Evolutionary conservation across 2,888 invertebrate genomes (phyloP), one percentile per base, ranked within the genome.

Genomic region (Cataglyphis rosenhaueri): DNA sequence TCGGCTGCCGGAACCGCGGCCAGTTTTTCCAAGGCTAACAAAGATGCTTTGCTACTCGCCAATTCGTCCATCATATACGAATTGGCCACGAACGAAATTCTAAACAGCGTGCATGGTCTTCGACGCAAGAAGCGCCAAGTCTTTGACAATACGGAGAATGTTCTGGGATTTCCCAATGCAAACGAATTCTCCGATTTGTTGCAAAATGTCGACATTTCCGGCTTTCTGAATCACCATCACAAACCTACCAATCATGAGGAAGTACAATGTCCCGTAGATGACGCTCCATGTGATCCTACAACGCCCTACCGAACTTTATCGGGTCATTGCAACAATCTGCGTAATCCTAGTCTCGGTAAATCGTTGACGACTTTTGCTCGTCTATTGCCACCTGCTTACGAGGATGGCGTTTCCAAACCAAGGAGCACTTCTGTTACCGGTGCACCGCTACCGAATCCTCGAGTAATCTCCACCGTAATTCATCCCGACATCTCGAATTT

Each of bases 401-500:
- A 98, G 94, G 98, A 98, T 93, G 98, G 97, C 82, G 97, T 98
- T 32, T 98, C 98, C 8, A 96, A 97, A 32, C 98, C 98, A 0
- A 96, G 98, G 75, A 93, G 96, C 2, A 96, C 96, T 35, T 97
- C 98, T 0, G 96, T 97, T 0, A 97, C 97, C 0, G 98, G 98
- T 3, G 95, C 95, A 0, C 96, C 96, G 0, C 95, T 99, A 29
- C 99, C 99, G 0, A 98, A 98, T 38, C 98, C 99, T 0, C 96
- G 99, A 59, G 95, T 97, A 0, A 96, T 99, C 55, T 98, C 98
- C 0, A 97, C 98, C 0, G 96, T 97, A 0, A 97, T 99, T 70
- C 99, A 99, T 94, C 98, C 98, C 0, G 98, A 98, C 92, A 98
- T 98, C 83, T 98, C 98, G 48, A 98, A 98, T 93, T 95, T 98